phyloP scores from a whole-genome alignment of 2,113 vertebrate genomes.

The Malurus alboscapulatus region DNA sequence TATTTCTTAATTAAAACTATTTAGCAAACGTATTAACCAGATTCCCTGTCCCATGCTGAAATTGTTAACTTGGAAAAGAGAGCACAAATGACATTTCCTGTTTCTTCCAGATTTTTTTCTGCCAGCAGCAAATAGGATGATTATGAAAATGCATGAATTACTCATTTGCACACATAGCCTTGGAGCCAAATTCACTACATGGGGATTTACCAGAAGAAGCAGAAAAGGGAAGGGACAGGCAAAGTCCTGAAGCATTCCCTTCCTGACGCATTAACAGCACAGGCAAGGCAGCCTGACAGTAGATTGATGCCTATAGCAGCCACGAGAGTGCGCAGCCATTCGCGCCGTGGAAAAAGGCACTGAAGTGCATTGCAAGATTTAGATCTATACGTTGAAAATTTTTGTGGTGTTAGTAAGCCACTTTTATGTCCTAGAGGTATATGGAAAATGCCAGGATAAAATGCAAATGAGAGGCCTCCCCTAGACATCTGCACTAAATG shows the following conservation, averaged over 20 bases:
- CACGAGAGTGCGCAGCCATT: neutral
- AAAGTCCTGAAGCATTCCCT: neutral
- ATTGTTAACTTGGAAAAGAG: neutral
- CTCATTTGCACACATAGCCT: too few species aligned
- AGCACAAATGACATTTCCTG: neutral
- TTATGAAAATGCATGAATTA: neutral
- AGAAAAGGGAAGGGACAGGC: neutral
- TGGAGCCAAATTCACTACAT: neutral
- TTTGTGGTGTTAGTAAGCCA: neutral
- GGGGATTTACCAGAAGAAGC: neutral
- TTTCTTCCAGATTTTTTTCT: neutral
- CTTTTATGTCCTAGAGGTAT: neutral
- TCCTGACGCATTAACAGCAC: neutral
- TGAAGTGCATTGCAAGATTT: neutral
- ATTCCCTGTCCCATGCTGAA: neutral
- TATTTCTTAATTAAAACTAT: neutral
- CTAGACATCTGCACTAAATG: neutral
- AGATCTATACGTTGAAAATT: neutral
- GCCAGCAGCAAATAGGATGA: neutral
- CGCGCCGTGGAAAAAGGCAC: neutral
- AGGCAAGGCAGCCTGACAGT: neutral
- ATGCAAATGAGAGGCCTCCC: neutral
- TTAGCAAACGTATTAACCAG: conserved; percentile 10
- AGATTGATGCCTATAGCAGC: neutral
- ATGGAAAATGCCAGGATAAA: neutral